Conservation (phyloP, 2,797 vertebrate genomes). For the Dallia pectoralis region DNA sequence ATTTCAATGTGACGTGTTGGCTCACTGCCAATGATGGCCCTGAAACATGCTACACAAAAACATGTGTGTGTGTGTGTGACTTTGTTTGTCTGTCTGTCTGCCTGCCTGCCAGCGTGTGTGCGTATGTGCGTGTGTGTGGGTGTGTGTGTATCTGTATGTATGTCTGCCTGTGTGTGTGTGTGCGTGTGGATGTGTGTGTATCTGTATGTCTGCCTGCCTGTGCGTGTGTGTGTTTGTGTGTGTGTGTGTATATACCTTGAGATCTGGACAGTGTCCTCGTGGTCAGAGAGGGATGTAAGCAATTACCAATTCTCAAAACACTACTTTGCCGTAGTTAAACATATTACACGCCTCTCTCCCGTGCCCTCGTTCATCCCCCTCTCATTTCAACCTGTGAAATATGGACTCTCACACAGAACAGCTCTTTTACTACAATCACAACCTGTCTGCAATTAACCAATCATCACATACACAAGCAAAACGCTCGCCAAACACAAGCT, state of each 20-base stretch:
- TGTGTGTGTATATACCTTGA: constrained; percentile 34
- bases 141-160: constrained; percentile 28
- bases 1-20: constrained; percentile 36
- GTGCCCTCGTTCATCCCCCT: constrained; percentile 58
- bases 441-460: constrained; percentile 78
- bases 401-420: constrained; percentile 42
- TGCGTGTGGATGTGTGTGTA: constrained; percentile 29
- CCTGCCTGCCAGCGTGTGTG: neutral
- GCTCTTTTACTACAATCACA: constrained; percentile 53
- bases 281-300: constrained; percentile 87
- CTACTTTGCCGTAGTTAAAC: constrained; percentile 83
- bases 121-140: neutral
- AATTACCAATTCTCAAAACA: constrained; percentile 91
- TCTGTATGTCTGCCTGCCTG: constrained; percentile 10
- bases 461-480: constrained; percentile 62
- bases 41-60: constrained; percentile 23
- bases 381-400: constrained; percentile 62
- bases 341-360: constrained; percentile 79
- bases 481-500: constrained; percentile 42
- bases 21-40: constrained; percentile 28
- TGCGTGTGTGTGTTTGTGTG: neutral
- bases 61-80: constrained; percentile 15
- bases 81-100: constrained; percentile 34
- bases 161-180: constrained; percentile 34
- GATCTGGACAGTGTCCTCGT: constrained; percentile 83